These are phyloP conservation scores for Discoglossus pictus DNA, from an alignment of 2,797 vertebrate species.

Conservation along the genomic window DNA sequence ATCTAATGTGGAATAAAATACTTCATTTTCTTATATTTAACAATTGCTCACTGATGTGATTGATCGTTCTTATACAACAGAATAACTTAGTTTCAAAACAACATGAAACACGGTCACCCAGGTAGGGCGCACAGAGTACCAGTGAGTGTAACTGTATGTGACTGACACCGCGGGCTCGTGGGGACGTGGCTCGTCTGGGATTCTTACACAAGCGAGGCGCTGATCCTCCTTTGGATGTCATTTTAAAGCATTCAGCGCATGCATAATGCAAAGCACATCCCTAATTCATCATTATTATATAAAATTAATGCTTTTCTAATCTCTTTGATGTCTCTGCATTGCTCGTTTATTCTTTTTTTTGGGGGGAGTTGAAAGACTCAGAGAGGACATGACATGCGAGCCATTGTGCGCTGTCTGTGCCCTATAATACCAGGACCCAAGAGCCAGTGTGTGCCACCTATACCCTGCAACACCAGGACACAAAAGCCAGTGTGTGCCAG, in stretches of 20 bases:
- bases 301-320: conserved; percentile 38
- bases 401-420: neutral
- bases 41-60: too few relatives aligned
- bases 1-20: too few relatives aligned
- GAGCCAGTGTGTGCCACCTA: neutral
- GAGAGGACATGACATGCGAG: neutral
- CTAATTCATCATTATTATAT: conserved; percentile 39
- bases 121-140: too few relatives aligned
- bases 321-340: conserved; percentile 27
- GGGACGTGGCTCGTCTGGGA: neutral
- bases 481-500: neutral
- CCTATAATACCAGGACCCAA: neutral
- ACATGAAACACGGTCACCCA: too few relatives aligned
- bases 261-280: conserved; percentile 34
- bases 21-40: too few relatives aligned
- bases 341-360: conserved; percentile 11
- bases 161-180: too few relatives aligned
- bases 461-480: neutral
- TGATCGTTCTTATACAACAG: too few relatives aligned
- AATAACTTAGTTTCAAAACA: too few relatives aligned
- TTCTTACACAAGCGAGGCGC: conserved; percentile 3
- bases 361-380: conserved; percentile 8
- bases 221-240: conserved; percentile 12
- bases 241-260: conserved; percentile 41
- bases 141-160: too few relatives aligned